Percentiles rank a stretch among this genome's conserved stretches.
Evolutionary conservation across 1,140 invertebrate species (phyloP).

Genomic region (Calephelis nemesis): DNA sequence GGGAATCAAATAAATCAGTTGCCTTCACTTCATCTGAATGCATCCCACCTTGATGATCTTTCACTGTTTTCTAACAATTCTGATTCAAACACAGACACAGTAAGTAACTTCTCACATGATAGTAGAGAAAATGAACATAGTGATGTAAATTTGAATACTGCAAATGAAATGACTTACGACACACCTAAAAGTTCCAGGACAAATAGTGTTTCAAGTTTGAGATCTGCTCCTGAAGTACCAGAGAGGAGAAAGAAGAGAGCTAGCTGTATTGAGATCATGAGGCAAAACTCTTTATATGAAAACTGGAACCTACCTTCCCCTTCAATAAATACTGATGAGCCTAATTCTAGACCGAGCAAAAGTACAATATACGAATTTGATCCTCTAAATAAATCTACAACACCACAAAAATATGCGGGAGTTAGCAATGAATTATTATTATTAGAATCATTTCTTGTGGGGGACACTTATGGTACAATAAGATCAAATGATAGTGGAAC

Average conservation of each 20-base stretch:
- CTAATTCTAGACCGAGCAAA: constrained; percentile 48
- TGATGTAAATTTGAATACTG: constrained; percentile 35
- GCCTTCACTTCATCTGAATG: constrained; percentile 48
- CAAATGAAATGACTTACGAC: constrained; percentile 54
- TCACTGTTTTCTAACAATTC: constrained; percentile 64
- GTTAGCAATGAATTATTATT: constrained; percentile 66
- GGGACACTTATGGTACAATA: constrained; percentile 65
- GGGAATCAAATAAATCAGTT: constrained; percentile 30
- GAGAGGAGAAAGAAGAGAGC: constrained; percentile 54
- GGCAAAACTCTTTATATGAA: constrained; percentile 63
- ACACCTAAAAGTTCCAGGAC: constrained; percentile 51
- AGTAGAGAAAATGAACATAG: constrained; percentile 53
- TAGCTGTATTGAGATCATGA: constrained; percentile 48
- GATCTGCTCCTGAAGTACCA: constrained; percentile 49
- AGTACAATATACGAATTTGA: constrained; percentile 73
- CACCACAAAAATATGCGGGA: constrained; percentile 53
- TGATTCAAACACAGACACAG: constrained; percentile 55
- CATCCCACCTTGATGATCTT: constrained; percentile 57
- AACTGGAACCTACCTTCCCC: constrained; percentile 56
- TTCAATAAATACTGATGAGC: constrained; percentile 23
- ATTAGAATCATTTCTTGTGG: constrained; percentile 63
- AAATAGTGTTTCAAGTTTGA: constrained; percentile 51
- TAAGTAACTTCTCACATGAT: constrained; percentile 58
- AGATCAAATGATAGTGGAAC: constrained; percentile 44
- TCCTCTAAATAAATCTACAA: constrained; percentile 48